A percentile compares a stretch with the other conserved stretches of the same genome.
These are phyloP conservation scores for Diplogasteroides magnus DNA, from an alignment of 1,140 invertebrate species.

Conservation along the genomic window DNA sequence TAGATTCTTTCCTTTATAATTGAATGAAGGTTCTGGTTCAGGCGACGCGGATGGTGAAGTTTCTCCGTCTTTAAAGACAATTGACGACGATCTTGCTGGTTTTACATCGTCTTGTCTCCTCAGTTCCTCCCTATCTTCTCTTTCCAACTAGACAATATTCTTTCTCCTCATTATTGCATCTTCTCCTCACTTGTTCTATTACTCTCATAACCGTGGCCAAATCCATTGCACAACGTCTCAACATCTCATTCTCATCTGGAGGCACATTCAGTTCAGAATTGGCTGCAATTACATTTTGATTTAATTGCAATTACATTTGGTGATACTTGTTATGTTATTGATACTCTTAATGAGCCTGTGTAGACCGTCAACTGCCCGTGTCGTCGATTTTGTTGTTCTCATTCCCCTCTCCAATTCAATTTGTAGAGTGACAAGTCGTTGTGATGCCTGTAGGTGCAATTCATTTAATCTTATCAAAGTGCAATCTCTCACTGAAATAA, in stretches of 20 bases:
- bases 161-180: too few species aligned
- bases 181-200: slow-evolving; percentile 18
- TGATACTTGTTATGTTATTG: slow-evolving; percentile 20
- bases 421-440: slow-evolving; percentile 21
- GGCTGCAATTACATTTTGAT: slow-evolving; percentile 8
- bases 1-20: slow-evolving; percentile 1
- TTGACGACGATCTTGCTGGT: too few species aligned
- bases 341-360: slow-evolving; percentile 12
- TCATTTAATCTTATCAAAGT: slow-evolving; percentile 1
- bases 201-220: slow-evolving; percentile 16
- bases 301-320: neutral
- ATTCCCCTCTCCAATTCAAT: slow-evolving; percentile 25
- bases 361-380: slow-evolving; percentile 3
- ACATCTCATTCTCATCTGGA: slow-evolving; percentile 23
- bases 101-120: too few species aligned
- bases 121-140: too few species aligned
- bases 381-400: slow-evolving; percentile 15
- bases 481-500: slow-evolving; percentile 16
- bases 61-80: too few species aligned
- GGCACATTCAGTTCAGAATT: slow-evolving; percentile 21
- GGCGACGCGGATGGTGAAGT: neutral
- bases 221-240: slow-evolving; percentile 18
- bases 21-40: neutral
- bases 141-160: too few species aligned
- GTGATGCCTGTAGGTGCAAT: slow-evolving; percentile 12